These are phyloP conservation scores for Chloroceryle amazona DNA, from an alignment of 2,797 vertebrate genomes.

Conservation along the genomic window DNA sequence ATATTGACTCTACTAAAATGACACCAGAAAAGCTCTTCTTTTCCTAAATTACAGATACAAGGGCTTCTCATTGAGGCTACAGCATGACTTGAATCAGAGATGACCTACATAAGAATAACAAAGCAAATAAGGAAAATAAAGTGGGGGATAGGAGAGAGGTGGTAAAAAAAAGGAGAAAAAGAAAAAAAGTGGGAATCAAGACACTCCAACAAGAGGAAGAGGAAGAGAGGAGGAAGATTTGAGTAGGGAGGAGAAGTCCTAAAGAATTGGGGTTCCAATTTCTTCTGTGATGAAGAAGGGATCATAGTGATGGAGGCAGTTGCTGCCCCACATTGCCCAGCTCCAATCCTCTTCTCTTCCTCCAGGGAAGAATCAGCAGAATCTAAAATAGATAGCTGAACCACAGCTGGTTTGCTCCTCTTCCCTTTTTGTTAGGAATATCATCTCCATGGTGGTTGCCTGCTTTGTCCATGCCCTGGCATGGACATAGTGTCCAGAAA, in stretches of 20 bases:
- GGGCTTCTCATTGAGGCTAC: background rate
- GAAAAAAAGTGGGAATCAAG: background rate
- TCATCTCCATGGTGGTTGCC: background rate
- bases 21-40: background rate
- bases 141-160: fast-evolving
- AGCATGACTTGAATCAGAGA: background rate
- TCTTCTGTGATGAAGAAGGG: background rate
- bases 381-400: background rate
- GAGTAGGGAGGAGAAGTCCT: background rate
- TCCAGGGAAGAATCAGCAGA: background rate
- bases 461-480: fast-evolving
- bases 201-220: background rate
- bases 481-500: background rate
- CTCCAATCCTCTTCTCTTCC: background rate
- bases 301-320: background rate
- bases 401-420: background rate
- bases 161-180: background rate
- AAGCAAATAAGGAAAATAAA: background rate
- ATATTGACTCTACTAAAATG: background rate
- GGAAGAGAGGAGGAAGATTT: background rate
- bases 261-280: background rate
- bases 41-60: background rate
- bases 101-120: background rate
- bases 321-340: background rate
- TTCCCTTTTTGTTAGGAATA: background rate